These are phyloP conservation scores for Malurus melanocephalus DNA, from an alignment of 2,113 vertebrate genomes.

Conservation along the genomic window DNA sequence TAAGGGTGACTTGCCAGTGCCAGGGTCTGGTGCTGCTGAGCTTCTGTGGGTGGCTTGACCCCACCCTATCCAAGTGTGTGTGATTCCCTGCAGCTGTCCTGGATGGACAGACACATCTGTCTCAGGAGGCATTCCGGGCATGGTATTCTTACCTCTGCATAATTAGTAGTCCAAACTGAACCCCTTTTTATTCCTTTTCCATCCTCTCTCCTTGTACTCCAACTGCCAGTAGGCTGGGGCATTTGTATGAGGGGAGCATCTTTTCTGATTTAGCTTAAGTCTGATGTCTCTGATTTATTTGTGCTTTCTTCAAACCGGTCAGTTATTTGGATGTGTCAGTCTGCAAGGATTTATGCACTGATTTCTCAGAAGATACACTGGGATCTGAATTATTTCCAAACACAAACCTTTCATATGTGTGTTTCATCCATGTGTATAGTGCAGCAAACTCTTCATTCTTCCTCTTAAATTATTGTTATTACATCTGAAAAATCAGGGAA, in stretches of 20 bases:
- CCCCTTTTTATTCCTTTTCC: background rate
- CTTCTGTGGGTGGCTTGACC: background rate
- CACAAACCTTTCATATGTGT: background rate
- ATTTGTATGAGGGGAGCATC: fast-evolving
- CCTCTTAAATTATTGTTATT: background rate
- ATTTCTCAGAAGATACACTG: background rate
- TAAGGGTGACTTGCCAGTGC: background rate
- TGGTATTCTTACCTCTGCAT: background rate
- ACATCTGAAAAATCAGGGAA: background rate
- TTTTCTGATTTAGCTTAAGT: background rate
- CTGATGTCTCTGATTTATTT: background rate
- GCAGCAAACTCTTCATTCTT: background rate
- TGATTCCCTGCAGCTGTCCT: background rate
- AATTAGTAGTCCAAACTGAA: background rate
- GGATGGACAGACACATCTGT: background rate
- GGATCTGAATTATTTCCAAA: background rate
- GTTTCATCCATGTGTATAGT: background rate
- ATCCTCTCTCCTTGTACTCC: background rate
- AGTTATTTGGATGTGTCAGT: background rate
- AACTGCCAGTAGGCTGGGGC: background rate
- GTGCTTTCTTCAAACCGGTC: background rate
- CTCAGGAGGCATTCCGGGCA: background rate
- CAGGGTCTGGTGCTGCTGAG: background rate
- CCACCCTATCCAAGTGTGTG: background rate
- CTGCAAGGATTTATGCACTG: background rate